Base-by-base conservation (phyloP, 2,888 invertebrate genomes). In the Hirtodrosophila confusa region DNA sequence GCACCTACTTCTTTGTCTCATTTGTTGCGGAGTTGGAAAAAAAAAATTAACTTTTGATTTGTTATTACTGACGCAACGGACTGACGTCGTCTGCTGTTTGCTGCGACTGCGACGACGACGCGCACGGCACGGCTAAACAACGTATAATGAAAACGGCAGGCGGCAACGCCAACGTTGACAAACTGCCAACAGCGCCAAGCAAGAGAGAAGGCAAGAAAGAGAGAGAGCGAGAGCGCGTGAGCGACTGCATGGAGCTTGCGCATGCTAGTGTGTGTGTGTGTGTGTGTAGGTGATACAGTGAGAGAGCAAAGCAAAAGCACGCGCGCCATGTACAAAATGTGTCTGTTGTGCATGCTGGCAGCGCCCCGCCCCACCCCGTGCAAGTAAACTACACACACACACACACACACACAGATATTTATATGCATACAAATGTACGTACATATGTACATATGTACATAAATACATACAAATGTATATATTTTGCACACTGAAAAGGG, bases 101-200 rank as follows among this genome's bases (percentile, higher is more conserved):
- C 69, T 68, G 55, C 71, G 83, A 79, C 79, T 56, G 58, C 80
- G 83, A 83, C 77, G 61, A 70, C 80, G 83, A 83, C 83, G 80
- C 82, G 82, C 80, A 80, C 80, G 74, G 69, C 74, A 86, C 86
- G 80, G 68, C 80, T 77, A 58, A 82, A 80, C 71, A 80, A 82
- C 82, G 66, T 61, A 64, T 70, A 86, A 80, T 86, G 77, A 80
- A 65, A 73, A 69, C 51, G 48, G 27, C 45, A 73, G 39, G 62
- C 70, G 72, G 69, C 56, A 69, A 43, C 75, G 60, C 37, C 60
- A 60, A 64, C 75, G 74, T 75, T 80, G 66, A 79, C 73, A 73
- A 82, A 66, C 69, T 76, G 74, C 73, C 65, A 73, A 45, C 48
- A 64, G 51, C 37, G 57, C 47, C 75, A 68, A 41, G 29, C 24